Conservation (phyloP, 2,113 vertebrate genomes). For the Leiothrix lutea region DNA sequence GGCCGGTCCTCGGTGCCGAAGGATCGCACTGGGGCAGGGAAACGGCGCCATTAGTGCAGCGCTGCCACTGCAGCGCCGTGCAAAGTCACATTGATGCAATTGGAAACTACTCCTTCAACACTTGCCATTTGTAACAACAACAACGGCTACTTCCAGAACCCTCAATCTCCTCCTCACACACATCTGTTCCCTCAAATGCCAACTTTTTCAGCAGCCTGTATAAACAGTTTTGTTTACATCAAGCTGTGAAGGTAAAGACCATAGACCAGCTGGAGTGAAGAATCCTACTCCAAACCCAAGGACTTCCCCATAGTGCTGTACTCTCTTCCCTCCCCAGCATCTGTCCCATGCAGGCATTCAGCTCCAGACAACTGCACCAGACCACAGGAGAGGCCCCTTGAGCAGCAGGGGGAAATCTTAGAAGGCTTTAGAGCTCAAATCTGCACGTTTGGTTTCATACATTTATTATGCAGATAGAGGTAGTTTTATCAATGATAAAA, state of each 20-base stretch:
- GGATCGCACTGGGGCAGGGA: constrained; percentile 80
- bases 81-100: neutral
- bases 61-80: neutral
- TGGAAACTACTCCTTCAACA: neutral
- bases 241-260: constrained; percentile 33
- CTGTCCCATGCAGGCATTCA: neutral
- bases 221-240: constrained; percentile 47
- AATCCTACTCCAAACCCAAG: neutral
- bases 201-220: neutral
- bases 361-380: neutral
- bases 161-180: neutral
- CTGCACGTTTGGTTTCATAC: neutral
- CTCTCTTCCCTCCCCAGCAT: neutral
- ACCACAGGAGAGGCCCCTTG: neutral
- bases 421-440: neutral
- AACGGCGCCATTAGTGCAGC: neutral
- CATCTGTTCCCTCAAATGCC: constrained; percentile 20
- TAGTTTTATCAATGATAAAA: neutral
- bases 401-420: neutral
- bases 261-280: neutral
- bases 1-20: constrained; percentile 94
- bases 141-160: neutral
- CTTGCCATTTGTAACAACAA: neutral
- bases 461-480: neutral
- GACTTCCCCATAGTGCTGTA: neutral